Base-by-base conservation (phyloP, 2,797 vertebrate genomes). In the Malurus leucopterus region DNA sequence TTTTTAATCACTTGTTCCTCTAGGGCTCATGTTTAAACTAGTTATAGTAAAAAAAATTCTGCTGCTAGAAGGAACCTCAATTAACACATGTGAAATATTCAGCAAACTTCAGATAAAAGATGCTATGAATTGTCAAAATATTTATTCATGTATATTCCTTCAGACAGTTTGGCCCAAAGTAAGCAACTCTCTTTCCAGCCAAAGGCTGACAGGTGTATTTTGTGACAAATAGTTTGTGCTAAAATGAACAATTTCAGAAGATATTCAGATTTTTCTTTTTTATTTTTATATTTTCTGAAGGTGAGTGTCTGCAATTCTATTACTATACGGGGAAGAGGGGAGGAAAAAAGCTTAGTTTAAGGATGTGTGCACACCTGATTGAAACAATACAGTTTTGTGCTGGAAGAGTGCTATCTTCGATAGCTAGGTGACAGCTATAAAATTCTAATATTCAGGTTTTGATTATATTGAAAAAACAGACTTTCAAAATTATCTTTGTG, bases 181-280 rank as follows among this genome's bases (percentile, higher is more conserved):
- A 76, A 69, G 40, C 15, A 87, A 18, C 19, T 71, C 23, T 78
- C 32, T 30, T 72, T 72, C 54, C 29, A 69, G 43, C 29, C 75
- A 78, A 61, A 75, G 46, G 19, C 21, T 79, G 50, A 55, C 44
- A 62, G 32, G 50, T 67, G 13, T 53, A 61, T 64, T 88, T 84
- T 22, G 41, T 41, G 36, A 86, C 62, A 16, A 90, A 62, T 53
- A 53, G 14, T 65, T 90, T 61, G 27, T n/a, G 24, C 18, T 47
- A 79, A 58, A 88, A 70, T 24, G 4, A 89, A 68, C 20, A 73
- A 61, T 91, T 93, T 87, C 78, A 84, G 61, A 90, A 87, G 9
- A 0, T 74, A 63, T 74, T 86, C 21, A 44, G 15, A 55, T 61
- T 49, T 79, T 78, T 83, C 22, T 59, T 44, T 43, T 64, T 53